phyloP scores from a whole-genome alignment of 2,888 invertebrate species.

The Trachelus iudaicus region DNA sequence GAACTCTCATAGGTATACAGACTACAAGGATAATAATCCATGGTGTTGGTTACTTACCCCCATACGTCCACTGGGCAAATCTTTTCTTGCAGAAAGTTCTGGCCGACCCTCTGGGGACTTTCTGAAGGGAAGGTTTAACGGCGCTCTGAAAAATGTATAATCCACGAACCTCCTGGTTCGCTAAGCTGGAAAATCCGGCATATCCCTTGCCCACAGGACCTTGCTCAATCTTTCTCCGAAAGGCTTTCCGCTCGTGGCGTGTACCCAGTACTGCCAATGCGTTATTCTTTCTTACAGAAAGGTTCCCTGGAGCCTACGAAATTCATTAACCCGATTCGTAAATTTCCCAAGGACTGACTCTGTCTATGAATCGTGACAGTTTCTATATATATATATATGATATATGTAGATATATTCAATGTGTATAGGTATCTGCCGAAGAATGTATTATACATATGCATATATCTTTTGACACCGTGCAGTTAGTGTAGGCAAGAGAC shows the following conservation, averaged over 20 bases:
- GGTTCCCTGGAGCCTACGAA: neutral
- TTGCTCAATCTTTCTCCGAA: neutral
- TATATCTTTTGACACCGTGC: neutral
- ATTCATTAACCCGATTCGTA: neutral
- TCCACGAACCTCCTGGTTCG: conserved; percentile 28
- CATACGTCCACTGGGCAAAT: neutral
- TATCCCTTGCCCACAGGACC: neutral
- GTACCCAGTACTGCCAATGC: neutral
- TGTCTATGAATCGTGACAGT: neutral
- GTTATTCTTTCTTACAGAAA: neutral
- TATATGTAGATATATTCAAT: neutral
- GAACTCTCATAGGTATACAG: neutral
- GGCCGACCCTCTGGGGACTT: conserved; percentile 23
- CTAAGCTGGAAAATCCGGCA: neutral
- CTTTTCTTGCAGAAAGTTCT: neutral
- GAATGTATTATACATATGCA: neutral
- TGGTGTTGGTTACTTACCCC: neutral
- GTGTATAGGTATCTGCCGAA: neutral
- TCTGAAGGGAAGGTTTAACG: conserved; percentile 53
- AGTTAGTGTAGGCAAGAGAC: too few relatives aligned
- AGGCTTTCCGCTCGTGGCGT: neutral
- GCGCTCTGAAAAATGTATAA: conserved; percentile 56
- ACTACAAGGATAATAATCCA: neutral
- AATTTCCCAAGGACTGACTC: neutral
- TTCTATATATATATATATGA: neutral